Conservation (phyloP, 2,113 vertebrate genomes). For the Patagioenas fasciata region DNA sequence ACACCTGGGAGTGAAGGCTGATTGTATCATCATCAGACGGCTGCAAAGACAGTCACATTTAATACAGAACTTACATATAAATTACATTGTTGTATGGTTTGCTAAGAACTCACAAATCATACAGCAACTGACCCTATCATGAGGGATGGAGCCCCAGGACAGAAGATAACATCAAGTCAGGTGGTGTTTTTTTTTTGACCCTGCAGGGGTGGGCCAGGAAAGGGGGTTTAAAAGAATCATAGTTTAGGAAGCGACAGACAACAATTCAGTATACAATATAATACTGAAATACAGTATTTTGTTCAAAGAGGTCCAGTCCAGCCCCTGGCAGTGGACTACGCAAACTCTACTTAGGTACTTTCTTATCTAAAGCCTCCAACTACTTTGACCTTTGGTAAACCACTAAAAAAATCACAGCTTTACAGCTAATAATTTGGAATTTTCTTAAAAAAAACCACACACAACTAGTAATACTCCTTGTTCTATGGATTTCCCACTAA, state of each 20-base stretch:
- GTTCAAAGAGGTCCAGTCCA: neutral
- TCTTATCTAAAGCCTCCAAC: neutral
- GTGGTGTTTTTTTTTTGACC: too few species aligned
- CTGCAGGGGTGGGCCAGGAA: too few species aligned
- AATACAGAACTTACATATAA: neutral
- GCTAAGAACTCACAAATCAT: neutral
- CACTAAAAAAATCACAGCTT: neutral
- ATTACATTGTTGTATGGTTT: neutral
- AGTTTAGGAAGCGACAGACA: neutral
- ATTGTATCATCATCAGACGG: slow-evolving; percentile 97
- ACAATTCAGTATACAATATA: too few species aligned
- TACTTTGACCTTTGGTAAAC: neutral
- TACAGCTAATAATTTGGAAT: neutral
- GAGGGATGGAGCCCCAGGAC: neutral
- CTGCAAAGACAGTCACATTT: slow-evolving; percentile 71
- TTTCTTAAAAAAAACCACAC: neutral
- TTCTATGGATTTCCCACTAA: neutral
- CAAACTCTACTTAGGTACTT: neutral
- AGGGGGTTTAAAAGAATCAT: neutral
- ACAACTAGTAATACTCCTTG: neutral
- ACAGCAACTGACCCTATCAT: neutral
- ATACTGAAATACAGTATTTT: neutral
- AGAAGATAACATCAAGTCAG: neutral
- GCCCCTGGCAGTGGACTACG: neutral
- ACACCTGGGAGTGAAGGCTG: slow-evolving; percentile 97